Evolutionary conservation across 2,888 invertebrate genomes (phyloP), one percentile per base, ranked within the genome.

Genomic region (Matsumyia berberina): DNA sequence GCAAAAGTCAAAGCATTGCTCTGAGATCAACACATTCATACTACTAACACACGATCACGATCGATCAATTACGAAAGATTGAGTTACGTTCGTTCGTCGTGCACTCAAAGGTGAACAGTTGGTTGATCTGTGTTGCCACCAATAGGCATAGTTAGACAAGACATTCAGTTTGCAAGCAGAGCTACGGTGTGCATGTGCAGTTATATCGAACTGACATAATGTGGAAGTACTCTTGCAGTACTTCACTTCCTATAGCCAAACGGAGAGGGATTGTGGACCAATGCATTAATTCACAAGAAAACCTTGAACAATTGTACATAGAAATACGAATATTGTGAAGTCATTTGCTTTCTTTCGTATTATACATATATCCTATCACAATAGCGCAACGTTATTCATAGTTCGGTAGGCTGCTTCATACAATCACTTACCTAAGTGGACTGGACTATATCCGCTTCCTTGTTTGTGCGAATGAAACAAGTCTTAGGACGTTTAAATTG

Each of bases 31-130:
- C 24, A 9, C 46, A 46, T 19, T 3, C 5, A 49, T 19, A 7
- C 9, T 46, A 46, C 9, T 17, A 42, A 8, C 42, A 39, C 66
- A 53, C 31, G 67, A 67, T 53, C 67, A 67, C 67, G 67, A 67
- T 42, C 44, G 42, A 69, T 57, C 42, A 44, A 55, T 69, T 69
- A 19, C 35, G 33, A 55, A 69, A 55, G 8, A 19, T 15, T 33
- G 55, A 55, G 42, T 55, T 44, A 69, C 55, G 19, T 55, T 69
- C 55, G 55, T 67, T n/a, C 55, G 53, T 42, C 67, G 55, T 55
- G 69, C 55, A 69, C 44, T 31, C 42, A 55, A 55, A 69, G 55
- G 69, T 69, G 69, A 55, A 42, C 44, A 44, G 55, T 57, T 44
- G 24, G 55, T 69, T 69, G 35, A 69, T 42, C 44, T 44, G 24